These are phyloP conservation scores for Tuberolachnus salignus DNA, from an alignment of 2,888 invertebrate species.

Conservation along the genomic window DNA sequence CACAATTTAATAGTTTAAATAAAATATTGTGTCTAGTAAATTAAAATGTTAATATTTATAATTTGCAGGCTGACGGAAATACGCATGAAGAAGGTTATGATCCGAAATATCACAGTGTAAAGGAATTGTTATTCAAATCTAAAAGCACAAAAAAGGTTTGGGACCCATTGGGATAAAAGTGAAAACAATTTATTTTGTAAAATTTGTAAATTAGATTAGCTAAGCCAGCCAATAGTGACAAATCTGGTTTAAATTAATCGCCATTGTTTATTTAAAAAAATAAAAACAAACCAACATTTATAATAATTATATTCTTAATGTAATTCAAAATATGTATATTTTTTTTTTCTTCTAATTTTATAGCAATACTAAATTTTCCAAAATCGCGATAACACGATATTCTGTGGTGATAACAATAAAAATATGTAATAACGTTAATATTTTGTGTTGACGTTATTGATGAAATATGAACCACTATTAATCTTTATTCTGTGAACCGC, in stretches of 20 bases:
- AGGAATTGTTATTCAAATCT: conserved; percentile 28
- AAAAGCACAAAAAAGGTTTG: conserved; percentile 1
- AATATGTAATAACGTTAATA: not conserved
- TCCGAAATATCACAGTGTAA: conserved; percentile 33
- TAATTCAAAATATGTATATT: not conserved
- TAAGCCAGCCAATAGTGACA: not conserved
- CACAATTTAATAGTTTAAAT: too few relatives aligned
- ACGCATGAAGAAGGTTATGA: conserved; percentile 33
- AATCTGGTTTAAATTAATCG: not conserved
- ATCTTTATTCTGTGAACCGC: too few relatives aligned
- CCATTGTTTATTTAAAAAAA: not conserved
- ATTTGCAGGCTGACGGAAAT: conserved; percentile 40
- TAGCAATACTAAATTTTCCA: not conserved
- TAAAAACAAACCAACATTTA: not conserved
- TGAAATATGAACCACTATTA: too few relatives aligned
- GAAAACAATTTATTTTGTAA: not conserved
- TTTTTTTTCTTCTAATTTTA: not conserved
- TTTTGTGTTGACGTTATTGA: too few relatives aligned
- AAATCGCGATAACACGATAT: not conserved
- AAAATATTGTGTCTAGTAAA: too few relatives aligned
- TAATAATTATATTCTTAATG: not conserved
- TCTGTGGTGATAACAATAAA: not conserved
- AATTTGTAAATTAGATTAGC: conserved; percentile 27
- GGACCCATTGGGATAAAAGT: conserved; percentile 11
- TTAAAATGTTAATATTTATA: too few relatives aligned